Base-by-base conservation (phyloP, 1,140 invertebrate genomes). In the Dinothrombium tinctorium region DNA sequence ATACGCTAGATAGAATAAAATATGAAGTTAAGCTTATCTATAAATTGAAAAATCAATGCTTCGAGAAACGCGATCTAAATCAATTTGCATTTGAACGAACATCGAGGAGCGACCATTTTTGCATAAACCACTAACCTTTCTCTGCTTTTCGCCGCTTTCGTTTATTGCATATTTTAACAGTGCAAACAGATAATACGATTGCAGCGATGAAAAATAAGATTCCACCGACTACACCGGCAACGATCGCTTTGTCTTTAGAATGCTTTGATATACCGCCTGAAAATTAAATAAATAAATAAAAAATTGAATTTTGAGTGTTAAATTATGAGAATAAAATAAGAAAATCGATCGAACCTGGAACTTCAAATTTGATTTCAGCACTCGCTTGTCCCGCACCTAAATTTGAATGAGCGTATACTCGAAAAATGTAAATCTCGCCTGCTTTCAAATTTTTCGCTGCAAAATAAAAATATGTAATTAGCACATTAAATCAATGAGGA, bases 121-220 rank as follows among this genome's bases (percentile, higher is more conserved):
- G n/a, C 9, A 9, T 40, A 33, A 47, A 29, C 31, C 12, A n/a
- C 61, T 65, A 69, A 87, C 83, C 82, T 80, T 87, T 89, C 66
- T 89, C 82, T 63, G 87, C 81, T 74, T 86, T 87, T 67, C 81
- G 74, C 60, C 82, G 69, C 62, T 87, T 89, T 55, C 82, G 66
- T 63, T 89, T 84, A 68, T 89, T 89, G 69, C 83, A 89, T 59
- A 87, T 86, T 69, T 90, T 90, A 52, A 92, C 83, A 50, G 81
- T 79, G 67, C 83, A 89, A 53, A 90, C 77, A 45, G 82, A 84
- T 51, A 89, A 69, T 56, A 89, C 89, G 59, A 90, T 87, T 56
- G 83, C 82, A 52, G 87, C 81, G 54, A 89, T 82, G 69, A 89
- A 89, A 67, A 90, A 89, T 50, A 90, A 68, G 53, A 92, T 79